Conservation (phyloP, 2,888 invertebrate species). For the Trypoxylon attenuatum region DNA sequence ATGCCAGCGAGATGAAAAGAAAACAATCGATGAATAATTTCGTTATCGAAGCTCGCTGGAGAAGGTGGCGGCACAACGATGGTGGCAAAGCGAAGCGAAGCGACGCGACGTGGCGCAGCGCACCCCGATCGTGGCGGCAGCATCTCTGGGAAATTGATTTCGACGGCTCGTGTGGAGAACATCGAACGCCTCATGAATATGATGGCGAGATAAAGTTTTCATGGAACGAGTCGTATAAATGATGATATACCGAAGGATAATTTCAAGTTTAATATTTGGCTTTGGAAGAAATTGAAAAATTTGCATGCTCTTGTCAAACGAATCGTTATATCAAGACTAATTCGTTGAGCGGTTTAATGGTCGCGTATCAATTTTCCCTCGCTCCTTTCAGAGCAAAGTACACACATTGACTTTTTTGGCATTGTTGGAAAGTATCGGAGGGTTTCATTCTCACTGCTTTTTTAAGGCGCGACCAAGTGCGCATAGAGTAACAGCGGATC, state of each 20-base stretch:
- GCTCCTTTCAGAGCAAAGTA: neutral
- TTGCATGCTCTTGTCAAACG: conserved; percentile 19
- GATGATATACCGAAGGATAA: conserved; percentile 24
- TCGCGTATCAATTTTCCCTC: conserved; percentile 8
- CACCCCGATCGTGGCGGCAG: too few relatives aligned
- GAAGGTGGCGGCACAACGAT: neutral
- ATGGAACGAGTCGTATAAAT: conserved; percentile 16
- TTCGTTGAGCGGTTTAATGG: neutral
- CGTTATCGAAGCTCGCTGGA: conserved; percentile 22
- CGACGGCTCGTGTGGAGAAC: conserved; percentile 12
- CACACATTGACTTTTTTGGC: neutral
- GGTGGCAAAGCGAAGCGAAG: too few relatives aligned
- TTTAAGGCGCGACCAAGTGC: neutral
- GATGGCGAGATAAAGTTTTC: conserved; percentile 27
- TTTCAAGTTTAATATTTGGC: conserved; percentile 25
- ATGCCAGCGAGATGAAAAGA: conserved; percentile 45
- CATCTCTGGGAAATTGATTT: conserved; percentile 48
- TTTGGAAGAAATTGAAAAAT: conserved; percentile 28
- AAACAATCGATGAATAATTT: conserved; percentile 57
- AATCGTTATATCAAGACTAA: neutral
- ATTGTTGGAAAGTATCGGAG: neutral
- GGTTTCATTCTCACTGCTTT: neutral
- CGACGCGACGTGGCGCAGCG: too few relatives aligned
- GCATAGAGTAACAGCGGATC: too few relatives aligned
- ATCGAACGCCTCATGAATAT: conserved; percentile 24